A percentile compares a stretch with the other conserved stretches of the same genome.
These are phyloP conservation scores for Drosophila aldrichi DNA, from an alignment of 2,888 invertebrate genomes.

Conservation along the genomic window DNA sequence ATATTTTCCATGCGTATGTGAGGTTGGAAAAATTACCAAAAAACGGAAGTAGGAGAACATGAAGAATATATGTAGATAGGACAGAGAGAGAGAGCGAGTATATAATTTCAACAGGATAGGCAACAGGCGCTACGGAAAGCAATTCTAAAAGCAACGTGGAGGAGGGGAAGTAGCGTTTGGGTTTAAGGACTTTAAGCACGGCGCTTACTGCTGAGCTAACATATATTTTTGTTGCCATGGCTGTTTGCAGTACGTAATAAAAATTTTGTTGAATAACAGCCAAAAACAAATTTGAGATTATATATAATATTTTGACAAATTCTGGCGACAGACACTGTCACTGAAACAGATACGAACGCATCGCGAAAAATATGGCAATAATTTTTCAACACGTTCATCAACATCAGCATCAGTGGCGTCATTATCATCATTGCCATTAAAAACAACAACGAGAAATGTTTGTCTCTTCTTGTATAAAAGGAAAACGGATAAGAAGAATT, in stretches of 20 bases:
- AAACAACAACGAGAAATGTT: conserved; percentile 58
- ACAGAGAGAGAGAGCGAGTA: conserved; percentile 3
- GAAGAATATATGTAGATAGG: conserved; percentile 22
- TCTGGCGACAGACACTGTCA: conserved; percentile 41
- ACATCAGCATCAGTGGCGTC: conserved; percentile 21
- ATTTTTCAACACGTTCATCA: conserved; percentile 66
- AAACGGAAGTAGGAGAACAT: conserved; percentile 25
- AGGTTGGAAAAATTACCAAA: conserved; percentile 76
- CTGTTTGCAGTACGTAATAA: conserved; percentile 58
- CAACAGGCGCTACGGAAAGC: conserved; percentile 63
- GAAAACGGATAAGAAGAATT: conserved; percentile 60
- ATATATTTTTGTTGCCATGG: conserved; percentile 54
- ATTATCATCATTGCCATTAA: conserved; percentile 48
- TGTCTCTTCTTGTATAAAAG: conserved; percentile 68
- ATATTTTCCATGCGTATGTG: conserved; percentile 82
- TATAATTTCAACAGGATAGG: conserved; percentile 8
- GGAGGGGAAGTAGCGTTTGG: conserved; percentile 15
- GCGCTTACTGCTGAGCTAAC: conserved; percentile 66
- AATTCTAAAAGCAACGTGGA: conserved; percentile 50
- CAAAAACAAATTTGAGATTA: conserved; percentile 34
- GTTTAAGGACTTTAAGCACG: conserved; percentile 54
- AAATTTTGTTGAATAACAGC: conserved; percentile 55
- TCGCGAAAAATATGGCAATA: conserved; percentile 64
- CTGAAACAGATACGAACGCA: conserved; percentile 40
- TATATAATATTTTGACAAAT: conserved; percentile 54